These are phyloP conservation scores for Petrolisthes manimaculis DNA, from an alignment of 2,888 invertebrate genomes.

Conservation along the genomic window DNA sequence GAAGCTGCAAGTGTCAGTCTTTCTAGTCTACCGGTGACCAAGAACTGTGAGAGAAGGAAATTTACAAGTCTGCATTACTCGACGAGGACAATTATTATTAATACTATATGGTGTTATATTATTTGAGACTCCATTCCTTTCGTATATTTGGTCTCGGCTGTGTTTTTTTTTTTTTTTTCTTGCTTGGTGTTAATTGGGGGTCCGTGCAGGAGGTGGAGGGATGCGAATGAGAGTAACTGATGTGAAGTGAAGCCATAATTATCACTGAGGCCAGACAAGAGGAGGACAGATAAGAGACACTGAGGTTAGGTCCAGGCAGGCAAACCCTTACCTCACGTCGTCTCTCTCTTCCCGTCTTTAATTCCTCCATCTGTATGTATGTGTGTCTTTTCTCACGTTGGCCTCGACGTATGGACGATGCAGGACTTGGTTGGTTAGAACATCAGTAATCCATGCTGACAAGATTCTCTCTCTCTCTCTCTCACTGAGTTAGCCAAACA, in stretches of 20 bases:
- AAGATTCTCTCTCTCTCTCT: too few relatives aligned
- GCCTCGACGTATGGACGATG: too few relatives aligned
- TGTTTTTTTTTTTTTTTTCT: constrained; percentile 22
- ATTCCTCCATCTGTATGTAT: not conserved
- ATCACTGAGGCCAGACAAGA: too few relatives aligned
- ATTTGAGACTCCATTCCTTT: not conserved
- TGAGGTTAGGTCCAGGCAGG: not conserved
- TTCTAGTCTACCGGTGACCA: constrained; percentile 38
- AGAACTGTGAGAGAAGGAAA: too few relatives aligned
- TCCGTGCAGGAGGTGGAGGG: not conserved
- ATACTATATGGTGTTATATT: too few relatives aligned
- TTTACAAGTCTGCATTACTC: not conserved
- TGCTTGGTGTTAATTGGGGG: constrained; percentile 13
- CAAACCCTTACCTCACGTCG: not conserved
- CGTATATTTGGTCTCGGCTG: constrained; percentile 29
- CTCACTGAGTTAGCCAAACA: not conserved
- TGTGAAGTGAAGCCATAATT: not conserved
- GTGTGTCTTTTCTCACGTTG: too few relatives aligned
- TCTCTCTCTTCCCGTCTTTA: not conserved
- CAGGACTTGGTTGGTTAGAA: too few relatives aligned
- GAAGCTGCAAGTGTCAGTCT: not conserved
- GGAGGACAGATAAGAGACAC: not conserved
- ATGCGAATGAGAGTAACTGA: not conserved
- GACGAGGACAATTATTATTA: too few relatives aligned
- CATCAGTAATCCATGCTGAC: not conserved